These are phyloP conservation scores for Drosophila orena DNA, from an alignment of 1,140 invertebrate species.

Conservation along the genomic window DNA sequence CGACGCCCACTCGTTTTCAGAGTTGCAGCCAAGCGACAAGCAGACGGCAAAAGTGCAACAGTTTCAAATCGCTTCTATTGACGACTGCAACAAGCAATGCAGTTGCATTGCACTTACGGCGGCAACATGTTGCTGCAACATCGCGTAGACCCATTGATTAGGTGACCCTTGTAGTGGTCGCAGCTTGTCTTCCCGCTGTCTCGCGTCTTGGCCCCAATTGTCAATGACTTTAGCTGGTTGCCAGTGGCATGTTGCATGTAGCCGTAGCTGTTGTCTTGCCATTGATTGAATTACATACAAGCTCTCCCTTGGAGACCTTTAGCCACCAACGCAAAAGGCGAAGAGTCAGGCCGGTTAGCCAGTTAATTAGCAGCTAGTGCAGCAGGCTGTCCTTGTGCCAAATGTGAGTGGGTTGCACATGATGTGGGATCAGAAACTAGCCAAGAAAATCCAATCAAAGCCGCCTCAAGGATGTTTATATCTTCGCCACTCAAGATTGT, in stretches of 20 bases:
- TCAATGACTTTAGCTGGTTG: conserved; percentile 63
- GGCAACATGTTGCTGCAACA: conserved; percentile 60
- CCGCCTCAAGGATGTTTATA: conserved; percentile 48
- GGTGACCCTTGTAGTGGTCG: conserved; percentile 79
- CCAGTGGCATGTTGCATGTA: conserved; percentile 18
- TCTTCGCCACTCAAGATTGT: conserved; percentile 11
- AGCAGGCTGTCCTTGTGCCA: conserved; percentile 69
- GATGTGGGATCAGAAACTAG: conserved; percentile 17
- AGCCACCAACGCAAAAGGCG: conserved; percentile 60
- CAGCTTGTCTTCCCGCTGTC: conserved; percentile 39
- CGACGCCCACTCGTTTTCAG: conserved; percentile 50
- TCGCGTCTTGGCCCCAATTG: conserved; percentile 70
- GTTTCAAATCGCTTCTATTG: conserved; percentile 72
- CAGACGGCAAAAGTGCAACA: conserved; percentile 65
- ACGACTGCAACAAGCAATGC: conserved; percentile 19
- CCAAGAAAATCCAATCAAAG: conserved; percentile 28
- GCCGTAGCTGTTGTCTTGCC: conserved; percentile 49
- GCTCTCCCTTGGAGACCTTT: conserved; percentile 48
- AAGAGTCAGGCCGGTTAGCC: conserved; percentile 63
- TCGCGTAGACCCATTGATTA: conserved; percentile 71
- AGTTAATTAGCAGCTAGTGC: conserved; percentile 72
- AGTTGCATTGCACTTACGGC: conserved; percentile 17
- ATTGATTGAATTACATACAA: conserved; percentile 81
- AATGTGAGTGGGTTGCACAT: conserved; percentile 57
- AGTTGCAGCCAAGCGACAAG: conserved; percentile 34